Evolutionary conservation across 1,140 invertebrate genomes (phyloP).

Genomic region (Calephelis nemesis): DNA sequence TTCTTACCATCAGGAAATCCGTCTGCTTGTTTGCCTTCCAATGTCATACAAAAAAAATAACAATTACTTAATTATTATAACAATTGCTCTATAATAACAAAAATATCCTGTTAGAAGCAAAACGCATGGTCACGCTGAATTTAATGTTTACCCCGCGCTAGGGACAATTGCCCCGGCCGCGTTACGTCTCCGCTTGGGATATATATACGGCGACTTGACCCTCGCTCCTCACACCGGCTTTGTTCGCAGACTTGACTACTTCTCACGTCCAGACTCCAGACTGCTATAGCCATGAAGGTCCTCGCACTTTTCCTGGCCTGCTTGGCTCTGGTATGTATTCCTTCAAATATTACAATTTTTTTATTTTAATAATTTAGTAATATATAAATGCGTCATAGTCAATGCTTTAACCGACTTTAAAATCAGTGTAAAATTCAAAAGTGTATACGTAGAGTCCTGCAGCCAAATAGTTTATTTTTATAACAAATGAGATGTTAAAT

Average conservation of each 20-base stretch:
- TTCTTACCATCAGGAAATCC: too few relatives aligned
- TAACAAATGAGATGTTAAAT: too few relatives aligned
- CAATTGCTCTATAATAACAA: too few relatives aligned
- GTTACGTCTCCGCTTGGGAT: not conserved
- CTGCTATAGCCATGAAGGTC: slow-evolving; percentile 43
- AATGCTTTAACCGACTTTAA: too few relatives aligned
- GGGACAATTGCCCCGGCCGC: slow-evolving; percentile 3
- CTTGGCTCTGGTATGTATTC: slow-evolving; percentile 57
- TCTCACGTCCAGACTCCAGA: not conserved
- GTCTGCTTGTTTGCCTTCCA: too few relatives aligned
- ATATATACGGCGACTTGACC: slow-evolving; percentile 30
- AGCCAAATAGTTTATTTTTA: too few relatives aligned
- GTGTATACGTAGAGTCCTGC: too few relatives aligned
- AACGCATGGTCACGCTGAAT: not conserved
- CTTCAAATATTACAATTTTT: not conserved
- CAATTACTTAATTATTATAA: too few relatives aligned
- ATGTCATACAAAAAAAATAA: too few relatives aligned
- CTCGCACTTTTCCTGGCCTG: slow-evolving; percentile 50
- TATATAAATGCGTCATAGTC: too few relatives aligned
- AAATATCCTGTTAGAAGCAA: slow-evolving; percentile 23
- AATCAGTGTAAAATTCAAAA: too few relatives aligned
- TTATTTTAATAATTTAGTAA: not conserved
- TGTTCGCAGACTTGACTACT: slow-evolving; percentile 4
- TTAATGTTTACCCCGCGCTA: slow-evolving; percentile 1
- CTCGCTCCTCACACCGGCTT: slow-evolving; percentile 4